Percentiles rank a stretch among this genome's conserved stretches.
Conservation (phyloP, 37 sponge, comb jelly and placozoan species). For the Eunapius fragilis region DNA sequence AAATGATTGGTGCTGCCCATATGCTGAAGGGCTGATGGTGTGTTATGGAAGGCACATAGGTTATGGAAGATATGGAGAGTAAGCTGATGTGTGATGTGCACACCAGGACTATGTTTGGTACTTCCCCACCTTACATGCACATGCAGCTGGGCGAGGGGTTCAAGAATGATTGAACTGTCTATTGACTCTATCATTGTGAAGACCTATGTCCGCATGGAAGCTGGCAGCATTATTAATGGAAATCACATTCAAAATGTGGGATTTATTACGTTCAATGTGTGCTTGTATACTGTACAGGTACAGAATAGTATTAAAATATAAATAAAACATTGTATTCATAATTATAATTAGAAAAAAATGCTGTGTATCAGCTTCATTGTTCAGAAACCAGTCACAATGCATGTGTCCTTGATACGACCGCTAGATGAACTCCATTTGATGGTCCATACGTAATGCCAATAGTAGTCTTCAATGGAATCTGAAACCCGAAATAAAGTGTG, state of each 20-base stretch:
- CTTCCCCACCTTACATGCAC: neutral
- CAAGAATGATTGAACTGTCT: neutral
- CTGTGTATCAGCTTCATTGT: no score
- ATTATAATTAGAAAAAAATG: no score
- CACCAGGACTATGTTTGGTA: neutral
- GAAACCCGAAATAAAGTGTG: neutral
- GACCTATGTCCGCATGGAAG: neutral
- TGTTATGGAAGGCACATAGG: conserved; percentile 33
- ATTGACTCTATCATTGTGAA: neutral
- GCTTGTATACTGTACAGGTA: no score
- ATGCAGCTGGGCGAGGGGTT: neutral
- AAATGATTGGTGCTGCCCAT: conserved; percentile 38
- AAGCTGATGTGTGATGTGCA: neutral
- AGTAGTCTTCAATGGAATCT: neutral
- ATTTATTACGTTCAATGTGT: no score
- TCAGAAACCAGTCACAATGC: no score
- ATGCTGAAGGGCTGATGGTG: neutral
- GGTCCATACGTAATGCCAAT: neutral
- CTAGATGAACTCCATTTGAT: neutral
- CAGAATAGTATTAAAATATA: no score
- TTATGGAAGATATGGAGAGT: conserved; percentile 33
- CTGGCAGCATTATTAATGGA: neutral
- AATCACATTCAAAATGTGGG: neutral
- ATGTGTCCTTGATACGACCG: neutral
- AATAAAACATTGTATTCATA: no score